Conservation (phyloP, 2,888 invertebrate species). For the Eugnorisma glareosa region DNA sequence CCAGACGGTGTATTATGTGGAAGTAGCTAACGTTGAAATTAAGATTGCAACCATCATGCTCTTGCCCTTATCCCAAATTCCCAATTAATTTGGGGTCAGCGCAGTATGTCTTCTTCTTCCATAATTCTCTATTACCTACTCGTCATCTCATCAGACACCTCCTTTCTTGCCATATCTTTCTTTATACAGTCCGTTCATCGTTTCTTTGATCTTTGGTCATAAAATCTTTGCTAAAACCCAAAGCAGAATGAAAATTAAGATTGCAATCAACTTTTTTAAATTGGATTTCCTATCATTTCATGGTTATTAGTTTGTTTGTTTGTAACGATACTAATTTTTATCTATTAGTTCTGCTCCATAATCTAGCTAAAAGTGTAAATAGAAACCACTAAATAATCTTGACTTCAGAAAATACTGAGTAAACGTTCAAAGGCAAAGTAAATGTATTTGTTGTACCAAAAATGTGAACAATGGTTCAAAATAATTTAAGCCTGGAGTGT, state of each 20-base stretch:
- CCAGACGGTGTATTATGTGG: not conserved
- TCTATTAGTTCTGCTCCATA: not conserved
- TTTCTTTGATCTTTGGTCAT: too few species aligned
- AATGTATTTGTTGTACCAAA: slow-evolving; percentile 15
- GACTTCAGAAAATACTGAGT: slow-evolving; percentile 1
- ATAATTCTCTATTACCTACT: too few species aligned
- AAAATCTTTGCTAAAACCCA: too few species aligned
- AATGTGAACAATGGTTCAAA: slow-evolving; percentile 29
- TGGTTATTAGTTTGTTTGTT: not conserved
- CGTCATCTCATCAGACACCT: too few species aligned
- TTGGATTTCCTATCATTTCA: not conserved
- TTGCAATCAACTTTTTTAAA: not conserved
- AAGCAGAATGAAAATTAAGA: not conserved
- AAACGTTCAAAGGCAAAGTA: not conserved
- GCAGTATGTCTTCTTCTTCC: too few species aligned
- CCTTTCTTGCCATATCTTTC: too few species aligned
- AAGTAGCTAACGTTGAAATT: not conserved
- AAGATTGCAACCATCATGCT: too few species aligned
- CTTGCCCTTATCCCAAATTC: too few species aligned
- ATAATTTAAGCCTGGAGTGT: slow-evolving; percentile 1
- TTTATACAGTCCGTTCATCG: too few species aligned
- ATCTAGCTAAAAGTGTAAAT: not conserved
- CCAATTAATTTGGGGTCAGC: too few species aligned
- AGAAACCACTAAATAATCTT: not conserved
- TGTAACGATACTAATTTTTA: not conserved